Conservation (phyloP, 2,113 vertebrate species). For the Siniperca knerii region DNA sequence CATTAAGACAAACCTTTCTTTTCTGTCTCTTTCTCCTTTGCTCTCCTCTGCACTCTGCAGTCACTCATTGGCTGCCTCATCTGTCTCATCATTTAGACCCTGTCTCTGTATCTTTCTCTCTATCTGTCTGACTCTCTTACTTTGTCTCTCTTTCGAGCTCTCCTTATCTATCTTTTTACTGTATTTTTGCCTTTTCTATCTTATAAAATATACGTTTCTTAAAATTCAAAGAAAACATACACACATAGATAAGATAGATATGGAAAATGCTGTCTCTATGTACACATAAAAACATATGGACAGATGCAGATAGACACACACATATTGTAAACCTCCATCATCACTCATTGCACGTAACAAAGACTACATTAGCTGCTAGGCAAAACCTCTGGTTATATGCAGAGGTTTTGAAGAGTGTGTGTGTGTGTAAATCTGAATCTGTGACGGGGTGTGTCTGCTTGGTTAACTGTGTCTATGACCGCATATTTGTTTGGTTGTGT, state of each 20-base stretch:
- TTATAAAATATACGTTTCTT: not conserved
- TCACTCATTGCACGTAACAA: conserved; percentile 3
- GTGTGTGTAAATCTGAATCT: no score
- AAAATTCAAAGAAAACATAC: not conserved
- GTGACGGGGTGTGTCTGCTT: not conserved
- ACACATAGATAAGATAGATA: not conserved
- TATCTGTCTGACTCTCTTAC: conserved; percentile 19
- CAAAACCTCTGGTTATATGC: not conserved
- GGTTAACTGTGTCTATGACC: conserved; percentile 13
- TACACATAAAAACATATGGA: not conserved
- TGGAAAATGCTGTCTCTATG: not conserved
- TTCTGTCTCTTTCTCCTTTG: conserved; percentile 53
- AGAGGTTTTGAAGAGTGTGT: not conserved
- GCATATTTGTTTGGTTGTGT: not conserved
- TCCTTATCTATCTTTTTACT: not conserved
- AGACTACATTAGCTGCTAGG: not conserved
- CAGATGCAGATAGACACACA: not conserved
- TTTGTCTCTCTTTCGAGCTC: not conserved
- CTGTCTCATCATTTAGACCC: conserved; percentile 60
- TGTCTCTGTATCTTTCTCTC: conserved; percentile 30
- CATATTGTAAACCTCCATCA: not conserved
- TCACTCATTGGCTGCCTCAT: conserved; percentile 61
- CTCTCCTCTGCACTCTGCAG: conserved; percentile 44
- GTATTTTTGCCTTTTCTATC: not conserved
- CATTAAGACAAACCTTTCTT: conserved; percentile 68